Percentiles rank a stretch among this genome's conserved stretches.
Conservation (phyloP, 2,113 vertebrate genomes). For the Dermatemys mawii region DNA sequence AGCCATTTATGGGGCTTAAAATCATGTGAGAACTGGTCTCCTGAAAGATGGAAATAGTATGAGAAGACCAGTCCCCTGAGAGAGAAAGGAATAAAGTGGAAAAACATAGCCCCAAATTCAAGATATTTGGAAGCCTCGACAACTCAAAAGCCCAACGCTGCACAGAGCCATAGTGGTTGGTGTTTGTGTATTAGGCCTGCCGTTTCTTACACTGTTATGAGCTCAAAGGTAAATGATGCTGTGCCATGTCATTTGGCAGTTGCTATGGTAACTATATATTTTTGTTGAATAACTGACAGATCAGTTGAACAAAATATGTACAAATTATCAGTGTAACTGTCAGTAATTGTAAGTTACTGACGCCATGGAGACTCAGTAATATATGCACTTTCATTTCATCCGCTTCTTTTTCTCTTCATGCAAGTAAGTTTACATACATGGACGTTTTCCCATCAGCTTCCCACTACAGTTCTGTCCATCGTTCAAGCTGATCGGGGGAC, state of each 20-base stretch:
- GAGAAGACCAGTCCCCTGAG: background rate
- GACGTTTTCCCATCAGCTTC: background rate
- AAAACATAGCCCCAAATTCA: background rate
- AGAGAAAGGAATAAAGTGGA: background rate
- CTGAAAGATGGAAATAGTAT: background rate
- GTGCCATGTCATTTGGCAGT: background rate
- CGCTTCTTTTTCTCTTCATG: background rate
- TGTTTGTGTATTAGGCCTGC: accelerated
- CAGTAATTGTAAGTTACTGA: background rate
- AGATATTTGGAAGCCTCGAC: background rate
- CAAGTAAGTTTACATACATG: background rate
- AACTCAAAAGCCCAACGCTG: background rate
- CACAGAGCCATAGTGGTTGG: background rate
- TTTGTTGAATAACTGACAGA: background rate
- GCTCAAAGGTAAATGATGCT: background rate
- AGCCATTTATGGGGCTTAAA: background rate
- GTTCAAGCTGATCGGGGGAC: background rate
- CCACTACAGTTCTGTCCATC: background rate
- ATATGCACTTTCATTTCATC: background rate
- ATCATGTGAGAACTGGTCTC: background rate
- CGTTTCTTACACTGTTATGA: background rate
- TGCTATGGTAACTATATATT: background rate
- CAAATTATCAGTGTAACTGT: background rate
- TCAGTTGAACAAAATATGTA: background rate
- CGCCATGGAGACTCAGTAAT: background rate